Percentiles rank a stretch among this genome's conserved stretches.
These are phyloP conservation scores for Megaceryle alcyon DNA, from an alignment of 2,797 vertebrate genomes.

Conservation along the genomic window DNA sequence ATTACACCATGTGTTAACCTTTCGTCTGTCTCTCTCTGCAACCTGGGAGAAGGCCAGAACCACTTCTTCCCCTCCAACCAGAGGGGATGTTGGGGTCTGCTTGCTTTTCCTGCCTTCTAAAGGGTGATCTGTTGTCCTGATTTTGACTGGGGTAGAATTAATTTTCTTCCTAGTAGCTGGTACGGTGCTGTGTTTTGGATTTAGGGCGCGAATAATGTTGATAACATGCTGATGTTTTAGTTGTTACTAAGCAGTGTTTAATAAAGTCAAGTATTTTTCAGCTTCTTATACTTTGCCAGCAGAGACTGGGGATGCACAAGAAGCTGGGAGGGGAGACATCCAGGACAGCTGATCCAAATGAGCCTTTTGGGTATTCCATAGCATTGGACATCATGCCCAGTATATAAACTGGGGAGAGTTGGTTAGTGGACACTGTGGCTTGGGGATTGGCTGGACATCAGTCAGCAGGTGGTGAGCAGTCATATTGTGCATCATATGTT, in stretches of 20 bases:
- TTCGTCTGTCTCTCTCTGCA: neutral
- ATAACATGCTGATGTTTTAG: neutral
- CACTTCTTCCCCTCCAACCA: neutral
- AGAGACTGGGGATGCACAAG: neutral
- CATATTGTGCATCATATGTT: neutral
- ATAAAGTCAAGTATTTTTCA: neutral
- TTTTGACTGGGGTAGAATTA: no score
- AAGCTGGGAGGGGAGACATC: neutral
- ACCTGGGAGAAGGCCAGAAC: constrained; percentile 20
- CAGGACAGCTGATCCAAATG: neutral
- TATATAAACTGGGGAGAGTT: neutral
- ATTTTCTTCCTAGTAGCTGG: neutral
- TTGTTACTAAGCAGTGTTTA: neutral
- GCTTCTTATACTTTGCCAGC: neutral
- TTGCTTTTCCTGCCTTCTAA: constrained; percentile 13
- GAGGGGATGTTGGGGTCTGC: constrained; percentile 3
- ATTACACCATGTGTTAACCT: constrained; percentile 51
- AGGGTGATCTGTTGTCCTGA: neutral
- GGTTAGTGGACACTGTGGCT: neutral
- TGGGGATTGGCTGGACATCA: no score
- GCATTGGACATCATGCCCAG: neutral
- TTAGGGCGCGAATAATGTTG: neutral
- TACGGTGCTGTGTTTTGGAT: neutral
- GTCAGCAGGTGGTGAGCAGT: neutral
- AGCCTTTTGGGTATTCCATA: neutral